These are phyloP conservation scores for Oxygymnocypris stewartii DNA, from an alignment of 2,113 vertebrate species.

Conservation along the genomic window DNA sequence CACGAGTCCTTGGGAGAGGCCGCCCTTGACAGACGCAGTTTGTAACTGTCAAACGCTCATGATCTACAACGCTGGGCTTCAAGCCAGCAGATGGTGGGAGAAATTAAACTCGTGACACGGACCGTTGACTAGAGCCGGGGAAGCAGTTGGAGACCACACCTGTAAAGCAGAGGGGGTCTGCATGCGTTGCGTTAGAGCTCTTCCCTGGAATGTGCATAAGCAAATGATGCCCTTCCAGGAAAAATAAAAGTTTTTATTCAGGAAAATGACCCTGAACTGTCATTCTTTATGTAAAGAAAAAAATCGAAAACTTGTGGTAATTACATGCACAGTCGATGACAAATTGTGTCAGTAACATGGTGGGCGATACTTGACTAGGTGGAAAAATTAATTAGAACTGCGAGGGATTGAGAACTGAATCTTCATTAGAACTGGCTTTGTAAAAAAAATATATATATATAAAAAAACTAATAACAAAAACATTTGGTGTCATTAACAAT, in stretches of 20 bases:
- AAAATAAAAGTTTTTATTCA: background rate
- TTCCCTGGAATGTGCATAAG: constrained; percentile 7
- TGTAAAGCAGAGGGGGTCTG: constrained; percentile 55
- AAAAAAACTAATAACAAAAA: background rate
- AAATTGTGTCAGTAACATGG: constrained; percentile 11
- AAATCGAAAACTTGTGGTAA: background rate
- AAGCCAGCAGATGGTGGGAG: constrained; percentile 77
- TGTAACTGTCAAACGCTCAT: constrained; percentile 74
- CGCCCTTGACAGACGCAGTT: constrained; percentile 73
- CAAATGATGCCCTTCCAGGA: constrained; percentile 23
- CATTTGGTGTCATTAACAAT: background rate
- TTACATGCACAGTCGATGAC: background rate
- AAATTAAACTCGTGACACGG: constrained; percentile 75
- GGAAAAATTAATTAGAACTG: constrained; percentile 66
- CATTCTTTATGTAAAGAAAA: background rate
- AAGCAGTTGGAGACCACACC: constrained; percentile 63
- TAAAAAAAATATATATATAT: background rate
- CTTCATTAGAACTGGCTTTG: background rate
- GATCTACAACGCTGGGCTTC: constrained; percentile 71
- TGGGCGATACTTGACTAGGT: constrained; percentile 61
- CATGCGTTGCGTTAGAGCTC: background rate
- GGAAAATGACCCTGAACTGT: constrained; percentile 2
- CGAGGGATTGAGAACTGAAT: background rate
- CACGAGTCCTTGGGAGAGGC: constrained; percentile 73
- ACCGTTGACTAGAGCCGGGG: constrained; percentile 61